These are phyloP conservation scores for Danio aesculapii DNA, from an alignment of 2,797 vertebrate genomes.

Conservation along the genomic window DNA sequence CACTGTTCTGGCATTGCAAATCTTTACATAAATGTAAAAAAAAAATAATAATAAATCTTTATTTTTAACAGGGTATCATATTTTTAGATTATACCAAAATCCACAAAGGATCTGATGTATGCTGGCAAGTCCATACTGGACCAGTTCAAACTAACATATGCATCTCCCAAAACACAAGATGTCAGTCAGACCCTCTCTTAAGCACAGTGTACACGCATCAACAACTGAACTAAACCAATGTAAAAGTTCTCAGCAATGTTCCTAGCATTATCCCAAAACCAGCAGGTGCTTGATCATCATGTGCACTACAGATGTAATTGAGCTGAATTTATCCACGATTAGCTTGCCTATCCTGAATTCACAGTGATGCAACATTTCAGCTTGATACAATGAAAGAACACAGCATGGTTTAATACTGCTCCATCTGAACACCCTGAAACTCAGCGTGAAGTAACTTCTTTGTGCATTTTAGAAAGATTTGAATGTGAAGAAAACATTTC, in stretches of 20 bases:
- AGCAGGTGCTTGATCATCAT: constrained; percentile 36
- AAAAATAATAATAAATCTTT: neutral
- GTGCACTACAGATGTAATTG: constrained; percentile 4
- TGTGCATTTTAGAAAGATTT: neutral
- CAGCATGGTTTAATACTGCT: constrained; percentile 16
- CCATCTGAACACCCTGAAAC: constrained; percentile 13
- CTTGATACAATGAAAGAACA: constrained; percentile 11
- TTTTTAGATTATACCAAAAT: neutral
- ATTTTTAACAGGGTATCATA: neutral
- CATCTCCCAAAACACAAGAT: neutral
- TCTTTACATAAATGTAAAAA: no score
- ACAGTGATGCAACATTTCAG: constrained; percentile 9
- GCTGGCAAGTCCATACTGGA: neutral
- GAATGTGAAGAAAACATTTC: neutral
- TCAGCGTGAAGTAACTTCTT: constrained; percentile 3
- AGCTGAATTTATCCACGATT: constrained; percentile 6
- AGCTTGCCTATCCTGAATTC: constrained; percentile 19
- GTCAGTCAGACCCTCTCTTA: neutral
- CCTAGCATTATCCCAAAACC: constrained; percentile 7
- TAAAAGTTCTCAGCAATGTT: neutral
- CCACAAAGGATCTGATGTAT: neutral
- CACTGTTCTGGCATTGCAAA: no score
- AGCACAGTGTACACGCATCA: constrained; percentile 12
- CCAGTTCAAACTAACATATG: constrained; percentile 4
- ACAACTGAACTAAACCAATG: constrained; percentile 3